Percentiles rank a stretch among this genome's conserved stretches.
These are phyloP conservation scores for Caenorhabditis latens DNA, from an alignment of 1,140 invertebrate species.

Conservation along the genomic window DNA sequence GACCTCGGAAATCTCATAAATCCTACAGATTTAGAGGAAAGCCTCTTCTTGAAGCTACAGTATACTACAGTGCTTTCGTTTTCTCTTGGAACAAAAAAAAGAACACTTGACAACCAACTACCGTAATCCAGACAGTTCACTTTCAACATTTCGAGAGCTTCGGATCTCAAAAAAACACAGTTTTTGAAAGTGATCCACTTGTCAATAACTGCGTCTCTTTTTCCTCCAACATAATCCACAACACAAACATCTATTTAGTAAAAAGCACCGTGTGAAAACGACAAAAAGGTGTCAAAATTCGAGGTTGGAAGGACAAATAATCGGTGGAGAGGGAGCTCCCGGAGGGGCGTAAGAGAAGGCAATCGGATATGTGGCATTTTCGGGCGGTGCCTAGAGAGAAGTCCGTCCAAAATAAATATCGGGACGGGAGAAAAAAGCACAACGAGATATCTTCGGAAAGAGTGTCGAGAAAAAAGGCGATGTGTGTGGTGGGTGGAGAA, in stretches of 20 bases:
- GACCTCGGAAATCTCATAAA: no score
- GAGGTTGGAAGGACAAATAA: slow-evolving; percentile 37
- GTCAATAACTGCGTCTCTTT: background rate
- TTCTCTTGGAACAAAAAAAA: no score
- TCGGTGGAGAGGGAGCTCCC: background rate
- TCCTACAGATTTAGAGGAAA: no score
- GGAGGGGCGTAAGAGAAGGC: slow-evolving; percentile 12
- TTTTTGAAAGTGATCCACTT: no score
- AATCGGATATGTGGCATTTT: slow-evolving; percentile 51
- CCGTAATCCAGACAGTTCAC: no score
- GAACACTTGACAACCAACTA: no score
- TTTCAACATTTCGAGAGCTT: no score
- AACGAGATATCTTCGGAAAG: slow-evolving; percentile 44
- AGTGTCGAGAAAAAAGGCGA: slow-evolving; percentile 27
- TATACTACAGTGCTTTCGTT: no score
- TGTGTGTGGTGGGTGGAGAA: slow-evolving; percentile 4
- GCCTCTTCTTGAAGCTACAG: no score
- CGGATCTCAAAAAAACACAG: no score
- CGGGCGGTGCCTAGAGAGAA: slow-evolving; percentile 33
- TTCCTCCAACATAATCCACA: background rate
- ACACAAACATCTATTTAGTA: background rate
- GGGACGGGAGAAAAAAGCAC: background rate
- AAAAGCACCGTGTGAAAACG: slow-evolving; percentile 44
- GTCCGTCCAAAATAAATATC: slow-evolving; percentile 55
- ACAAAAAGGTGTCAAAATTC: slow-evolving; percentile 54